phyloP scores from a whole-genome alignment of 1,140 invertebrate species.

The Ceratina japonica region DNA sequence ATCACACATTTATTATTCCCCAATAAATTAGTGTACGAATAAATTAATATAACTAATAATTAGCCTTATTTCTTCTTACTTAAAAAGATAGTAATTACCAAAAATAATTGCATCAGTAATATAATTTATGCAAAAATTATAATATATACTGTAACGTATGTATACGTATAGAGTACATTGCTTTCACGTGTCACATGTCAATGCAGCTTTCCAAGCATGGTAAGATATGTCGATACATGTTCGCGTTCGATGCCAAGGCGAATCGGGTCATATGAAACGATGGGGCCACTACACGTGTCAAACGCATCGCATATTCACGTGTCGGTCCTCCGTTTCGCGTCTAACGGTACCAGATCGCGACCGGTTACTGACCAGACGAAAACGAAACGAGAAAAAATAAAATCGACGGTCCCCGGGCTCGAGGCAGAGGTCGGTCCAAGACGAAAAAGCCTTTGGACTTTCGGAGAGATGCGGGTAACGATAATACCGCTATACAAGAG shows the following conservation, averaged over 20 bases:
- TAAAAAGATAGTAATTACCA: no score
- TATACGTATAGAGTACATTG: not conserved
- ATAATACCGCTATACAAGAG: constrained; percentile 65
- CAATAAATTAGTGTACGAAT: no score
- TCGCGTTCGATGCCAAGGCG: not conserved
- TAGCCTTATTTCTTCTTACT: no score
- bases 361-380: constrained; percentile 26
- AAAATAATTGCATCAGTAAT: not conserved
- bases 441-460: constrained; percentile 21
- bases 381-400: constrained; percentile 29
- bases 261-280: not conserved
- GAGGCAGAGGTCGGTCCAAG: not conserved
- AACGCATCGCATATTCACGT: not conserved
- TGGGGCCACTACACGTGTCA: constrained; percentile 9
- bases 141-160: no score
- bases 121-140: not conserved
- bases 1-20: no score
- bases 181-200: no score
- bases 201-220: no score
- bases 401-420: constrained; percentile 3
- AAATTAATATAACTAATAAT: no score
- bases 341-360: constrained; percentile 44
- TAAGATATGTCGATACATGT: not conserved
- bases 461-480: constrained; percentile 61
- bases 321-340: not conserved